phyloP scores from a whole-genome alignment of 2,797 vertebrate species.

The Anisognathus igniventris region DNA sequence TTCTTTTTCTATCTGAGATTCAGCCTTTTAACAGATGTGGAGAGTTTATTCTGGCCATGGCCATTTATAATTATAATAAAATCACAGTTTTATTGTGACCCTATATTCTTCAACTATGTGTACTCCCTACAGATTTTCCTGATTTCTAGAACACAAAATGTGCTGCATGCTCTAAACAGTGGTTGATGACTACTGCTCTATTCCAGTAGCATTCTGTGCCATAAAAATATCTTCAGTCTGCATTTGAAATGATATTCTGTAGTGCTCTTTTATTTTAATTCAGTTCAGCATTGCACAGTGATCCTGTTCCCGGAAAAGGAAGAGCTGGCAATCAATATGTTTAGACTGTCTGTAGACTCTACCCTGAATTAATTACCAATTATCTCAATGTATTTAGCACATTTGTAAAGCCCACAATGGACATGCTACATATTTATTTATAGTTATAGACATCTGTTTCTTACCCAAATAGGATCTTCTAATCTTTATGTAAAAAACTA shows the following conservation, averaged over 20 bases:
- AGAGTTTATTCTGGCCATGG: background rate
- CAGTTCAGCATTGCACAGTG: background rate
- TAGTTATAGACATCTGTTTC: background rate
- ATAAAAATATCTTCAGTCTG: slow-evolving; percentile 1
- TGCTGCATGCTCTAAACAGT: background rate
- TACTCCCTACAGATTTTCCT: background rate
- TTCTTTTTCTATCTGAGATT: background rate
- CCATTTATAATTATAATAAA: background rate
- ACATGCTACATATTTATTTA: slow-evolving; percentile 35
- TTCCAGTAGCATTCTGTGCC: background rate
- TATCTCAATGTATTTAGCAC: slow-evolving; percentile 29
- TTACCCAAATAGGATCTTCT: background rate
- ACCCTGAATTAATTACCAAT: slow-evolving; percentile 43
- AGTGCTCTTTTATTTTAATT: slow-evolving; percentile 14
- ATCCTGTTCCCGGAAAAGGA: slow-evolving; percentile 18
- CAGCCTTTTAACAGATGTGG: background rate
- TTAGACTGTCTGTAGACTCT: slow-evolving; percentile 46
- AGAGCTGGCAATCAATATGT: slow-evolving; percentile 47
- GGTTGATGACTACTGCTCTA: background rate
- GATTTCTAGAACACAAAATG: background rate
- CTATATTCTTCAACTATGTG: background rate
- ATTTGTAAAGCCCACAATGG: slow-evolving; percentile 34
- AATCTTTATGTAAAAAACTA: background rate
- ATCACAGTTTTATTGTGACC: background rate
- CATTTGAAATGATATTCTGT: background rate